Base-by-base conservation (phyloP, 2,113 vertebrate genomes). In the Epinephelus lanceolatus region DNA sequence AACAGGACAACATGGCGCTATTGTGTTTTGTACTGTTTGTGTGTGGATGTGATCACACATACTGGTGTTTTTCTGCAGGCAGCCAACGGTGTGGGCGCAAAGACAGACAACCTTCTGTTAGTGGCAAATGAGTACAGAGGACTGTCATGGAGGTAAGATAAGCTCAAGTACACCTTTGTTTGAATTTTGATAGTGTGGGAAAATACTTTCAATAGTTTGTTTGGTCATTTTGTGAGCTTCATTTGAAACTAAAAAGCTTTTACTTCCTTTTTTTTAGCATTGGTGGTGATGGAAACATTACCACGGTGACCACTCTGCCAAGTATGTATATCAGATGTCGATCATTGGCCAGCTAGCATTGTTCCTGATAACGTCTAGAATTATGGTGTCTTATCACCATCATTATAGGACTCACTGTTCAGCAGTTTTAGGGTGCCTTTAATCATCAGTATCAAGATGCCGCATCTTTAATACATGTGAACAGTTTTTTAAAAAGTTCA, bases 81-180 rank as follows among this genome's bases (percentile, higher is more conserved):
- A 83, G 98, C 92, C 76, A 96, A 95, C 86, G 98, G 97, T 76
- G 97, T 96, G 72, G 96, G 95, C 2, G 96, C 97, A 33, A 81
- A 91, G 72, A 40, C 67, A 27, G 80, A 95, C 49, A 92, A 94
- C 52, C 87, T 97, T 10, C 52, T 92, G 3, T 94, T 97, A 69
- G 85, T 97, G 52, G 2, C 19, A 6, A 97, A 83, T 1, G 77
- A 97, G 73, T 98, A 97, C 85, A 94, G 97, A 5, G 98, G 98
- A 18, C 90, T 99, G 37, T 97, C 98, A 12, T 99, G 96, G 94
- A 96, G 97, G 98, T 99, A 91, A 92, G 84, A 68, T 12, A 25
- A 76, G 37, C 18, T 19, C 10, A 25, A 68, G 21, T 7, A 56
- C 40, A 60, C 25, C 15, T 76, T 53, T 65, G 11, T 73, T 77